These are phyloP conservation scores for Physella acuta DNA, from an alignment of 1,140 invertebrate genomes.

Conservation along the genomic window DNA sequence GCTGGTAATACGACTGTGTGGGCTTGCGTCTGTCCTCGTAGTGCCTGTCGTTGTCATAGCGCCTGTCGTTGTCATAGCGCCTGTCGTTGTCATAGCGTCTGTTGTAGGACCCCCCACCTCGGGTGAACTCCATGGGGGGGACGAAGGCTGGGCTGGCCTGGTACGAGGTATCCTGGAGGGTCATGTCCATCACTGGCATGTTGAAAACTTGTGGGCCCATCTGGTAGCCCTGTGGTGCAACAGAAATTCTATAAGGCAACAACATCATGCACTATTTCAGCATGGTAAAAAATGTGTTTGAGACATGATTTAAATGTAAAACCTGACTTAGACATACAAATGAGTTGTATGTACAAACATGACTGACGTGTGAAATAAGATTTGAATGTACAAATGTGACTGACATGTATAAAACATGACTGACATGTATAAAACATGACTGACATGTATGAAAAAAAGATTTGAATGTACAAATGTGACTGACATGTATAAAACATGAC, in stretches of 20 bases:
- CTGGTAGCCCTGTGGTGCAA: background rate
- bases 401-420: background rate
- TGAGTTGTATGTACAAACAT: background rate
- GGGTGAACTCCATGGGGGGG: slow-evolving; percentile 10
- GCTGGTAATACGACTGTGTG: slow-evolving; percentile 5
- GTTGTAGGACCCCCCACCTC: background rate
- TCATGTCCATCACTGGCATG: background rate
- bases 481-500: too few species aligned
- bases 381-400: background rate
- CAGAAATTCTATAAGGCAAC: too few species aligned
- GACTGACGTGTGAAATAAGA: background rate
- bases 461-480: too few species aligned
- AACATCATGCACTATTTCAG: background rate
- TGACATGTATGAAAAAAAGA: too few species aligned
- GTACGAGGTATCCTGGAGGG: background rate
- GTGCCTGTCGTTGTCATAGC: background rate
- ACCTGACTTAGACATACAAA: background rate
- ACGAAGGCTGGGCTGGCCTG: background rate
- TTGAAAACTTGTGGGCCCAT: background rate
- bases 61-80: background rate
- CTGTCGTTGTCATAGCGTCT: background rate
- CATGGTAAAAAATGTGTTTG: background rate
- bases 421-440: too few species aligned
- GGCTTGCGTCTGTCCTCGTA: background rate
- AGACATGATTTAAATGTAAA: background rate